Conservation (phyloP, 2,888 invertebrate species). For the Bibio marci region DNA sequence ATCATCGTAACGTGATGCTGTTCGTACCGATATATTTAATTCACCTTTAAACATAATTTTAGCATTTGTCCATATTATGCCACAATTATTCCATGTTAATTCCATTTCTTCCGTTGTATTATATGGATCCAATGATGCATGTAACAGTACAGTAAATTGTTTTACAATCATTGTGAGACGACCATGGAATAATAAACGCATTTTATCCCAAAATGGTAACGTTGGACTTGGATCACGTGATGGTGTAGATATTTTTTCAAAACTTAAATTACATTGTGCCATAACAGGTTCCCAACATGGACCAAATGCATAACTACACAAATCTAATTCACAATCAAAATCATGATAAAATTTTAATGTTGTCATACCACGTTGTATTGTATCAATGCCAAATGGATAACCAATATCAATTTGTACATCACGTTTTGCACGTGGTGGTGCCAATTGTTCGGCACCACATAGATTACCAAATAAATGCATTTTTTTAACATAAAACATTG, state of each 20-base stretch:
- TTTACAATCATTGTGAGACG: conserved; percentile 74
- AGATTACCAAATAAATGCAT: conserved; percentile 80
- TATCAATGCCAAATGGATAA: conserved; percentile 63
- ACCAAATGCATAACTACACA: conserved; percentile 87
- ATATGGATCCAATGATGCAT: conserved; percentile 94
- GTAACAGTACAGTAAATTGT: conserved; percentile 77
- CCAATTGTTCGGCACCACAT: conserved; percentile 75
- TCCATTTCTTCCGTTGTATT: conserved; percentile 99
- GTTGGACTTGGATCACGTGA: conserved; percentile 88
- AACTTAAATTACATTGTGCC: conserved; percentile 38
- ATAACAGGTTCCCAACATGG: conserved; percentile 95
- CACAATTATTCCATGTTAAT: conserved; percentile 82
- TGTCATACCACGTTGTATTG: conserved; percentile 83
- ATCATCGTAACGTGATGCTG: conserved; percentile 98
- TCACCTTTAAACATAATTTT: conserved; percentile 85
- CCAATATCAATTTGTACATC: conserved; percentile 47
- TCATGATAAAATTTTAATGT: conserved; percentile 96
- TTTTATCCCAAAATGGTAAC: conserved; percentile 95
- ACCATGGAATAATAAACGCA: conserved; percentile 82
- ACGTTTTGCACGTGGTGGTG: conserved; percentile 40
- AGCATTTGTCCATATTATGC: conserved; percentile 91
- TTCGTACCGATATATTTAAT: conserved; percentile 84
- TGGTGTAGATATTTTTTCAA: conserved; percentile 73
- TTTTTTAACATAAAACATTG: conserved; percentile 67
- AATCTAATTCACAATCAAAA: conserved; percentile 81